Evolutionary conservation across 2,113 vertebrate genomes (phyloP), one percentile per base, ranked within the genome.

Genomic region (Anguilla japonica): DNA sequence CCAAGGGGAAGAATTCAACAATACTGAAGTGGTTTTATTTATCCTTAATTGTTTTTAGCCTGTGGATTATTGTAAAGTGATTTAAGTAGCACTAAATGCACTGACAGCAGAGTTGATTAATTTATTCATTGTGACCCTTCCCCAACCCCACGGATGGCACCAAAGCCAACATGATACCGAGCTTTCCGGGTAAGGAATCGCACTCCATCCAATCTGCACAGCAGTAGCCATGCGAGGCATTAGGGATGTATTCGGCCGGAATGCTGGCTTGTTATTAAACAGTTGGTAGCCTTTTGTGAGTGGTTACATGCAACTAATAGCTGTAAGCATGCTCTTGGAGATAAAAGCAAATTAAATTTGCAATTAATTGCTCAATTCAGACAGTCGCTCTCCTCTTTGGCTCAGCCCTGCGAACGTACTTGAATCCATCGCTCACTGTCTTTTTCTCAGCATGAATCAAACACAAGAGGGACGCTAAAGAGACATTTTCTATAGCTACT

Each of bases 41-140:
- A 90, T 91, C 85, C 88, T 86, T 94, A 94, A 94, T 94, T 94
- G 92, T 93, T 94, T 46, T 91, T 87, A 86, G 90, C 92, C 91
- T 0, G 46, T 85, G 89, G 92, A 91, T 93, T 92, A 92, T 91
- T 92, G 90, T 88, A 88, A 84, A 90, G 91, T 85, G 85, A 92
- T 94, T 92, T 92, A 91, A 91, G 91, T 13, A 1, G 53, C 87
- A 79, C 83, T 6, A 81, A 84, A 90, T 91, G 89, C 88, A 88
- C 87, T 53, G 89, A 88, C 90, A 85, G 81, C 89, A 82, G 89
- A 90, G 87, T 90, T 93, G 90, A 94, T 93, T 93, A 94, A 89
- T 93, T 93, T 90, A 60, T 60, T 89, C 89, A 89, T 90, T 89
- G 87, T 89, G 81, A 84, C 79, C 84, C 41, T 89, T 79, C 87